A percentile compares a stretch with the other conserved stretches of the same genome.
These are phyloP conservation scores for Amiota communis DNA, from an alignment of 2,888 invertebrate species.

Conservation along the genomic window DNA sequence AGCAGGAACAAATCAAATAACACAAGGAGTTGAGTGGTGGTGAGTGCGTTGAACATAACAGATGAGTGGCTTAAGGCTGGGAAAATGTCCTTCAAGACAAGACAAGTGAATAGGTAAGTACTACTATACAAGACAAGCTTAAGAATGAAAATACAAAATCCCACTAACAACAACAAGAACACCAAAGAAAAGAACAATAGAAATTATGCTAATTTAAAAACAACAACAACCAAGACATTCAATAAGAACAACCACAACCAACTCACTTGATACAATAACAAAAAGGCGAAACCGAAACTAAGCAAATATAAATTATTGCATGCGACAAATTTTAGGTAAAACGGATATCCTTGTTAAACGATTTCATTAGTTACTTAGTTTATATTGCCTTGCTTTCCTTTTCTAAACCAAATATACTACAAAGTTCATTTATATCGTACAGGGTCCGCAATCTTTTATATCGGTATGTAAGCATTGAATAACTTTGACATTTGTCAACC, in stretches of 20 bases:
- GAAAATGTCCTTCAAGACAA: neutral
- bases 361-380: neutral
- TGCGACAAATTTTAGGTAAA: conserved; percentile 53
- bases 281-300: conserved; percentile 40
- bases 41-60: neutral
- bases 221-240: conserved; percentile 1
- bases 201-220: conserved; percentile 17
- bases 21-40: neutral
- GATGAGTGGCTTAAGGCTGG: conserved; percentile 14
- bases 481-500: too few relatives aligned
- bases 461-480: too few relatives aligned
- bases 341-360: conserved; percentile 14
- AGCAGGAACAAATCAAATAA: neutral
- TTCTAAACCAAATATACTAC: too few relatives aligned
- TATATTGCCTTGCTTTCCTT: too few relatives aligned
- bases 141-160: conserved; percentile 14
- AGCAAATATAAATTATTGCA: conserved; percentile 54
- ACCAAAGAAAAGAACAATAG: conserved; percentile 3
- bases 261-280: neutral
- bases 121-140: neutral
- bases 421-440: too few relatives aligned
- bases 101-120: neutral
- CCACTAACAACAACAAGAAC: conserved; percentile 8
- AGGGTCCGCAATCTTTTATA: too few relatives aligned
- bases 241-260: conserved; percentile 34